Percentiles rank a stretch among this genome's conserved stretches.
These are phyloP conservation scores for Pseudolycoriella hygida DNA, from an alignment of 2,888 invertebrate species.

Conservation along the genomic window DNA sequence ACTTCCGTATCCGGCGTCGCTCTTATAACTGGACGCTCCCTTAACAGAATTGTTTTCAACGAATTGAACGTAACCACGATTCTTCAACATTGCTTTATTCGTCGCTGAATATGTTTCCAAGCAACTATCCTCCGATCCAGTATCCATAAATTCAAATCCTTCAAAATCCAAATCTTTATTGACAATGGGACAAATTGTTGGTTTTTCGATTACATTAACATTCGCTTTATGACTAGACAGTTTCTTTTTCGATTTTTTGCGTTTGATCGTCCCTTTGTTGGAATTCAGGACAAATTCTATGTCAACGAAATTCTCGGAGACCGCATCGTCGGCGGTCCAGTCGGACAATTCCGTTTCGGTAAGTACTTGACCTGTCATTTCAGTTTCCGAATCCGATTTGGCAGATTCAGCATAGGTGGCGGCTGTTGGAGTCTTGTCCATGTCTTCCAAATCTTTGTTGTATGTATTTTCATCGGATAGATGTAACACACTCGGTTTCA, in stretches of 20 bases:
- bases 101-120: constrained; percentile 40
- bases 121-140: constrained; percentile 63
- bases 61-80: constrained; percentile 49
- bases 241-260: constrained; percentile 26
- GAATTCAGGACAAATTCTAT: constrained; percentile 41
- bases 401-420: constrained; percentile 10
- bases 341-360: constrained; percentile 81
- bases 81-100: constrained; percentile 34
- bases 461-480: constrained; percentile 12
- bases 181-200: constrained; percentile 21
- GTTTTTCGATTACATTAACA: constrained; percentile 21
- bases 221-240: constrained; percentile 29
- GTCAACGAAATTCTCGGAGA: constrained; percentile 56
- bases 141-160: constrained; percentile 74
- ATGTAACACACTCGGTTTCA: constrained; percentile 22
- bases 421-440: constrained; percentile 27
- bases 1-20: not conserved
- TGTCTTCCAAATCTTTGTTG: constrained; percentile 16
- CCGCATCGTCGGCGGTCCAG: constrained; percentile 69
- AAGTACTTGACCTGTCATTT: constrained; percentile 50
- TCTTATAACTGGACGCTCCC: not conserved
- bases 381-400: constrained; percentile 48
- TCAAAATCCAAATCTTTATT: constrained; percentile 39
- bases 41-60: constrained; percentile 27
- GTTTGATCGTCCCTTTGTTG: constrained; percentile 27